Percentiles rank a stretch among this genome's conserved stretches.
Conservation (phyloP, 2,113 vertebrate species). For the Mustela nigripes region DNA sequence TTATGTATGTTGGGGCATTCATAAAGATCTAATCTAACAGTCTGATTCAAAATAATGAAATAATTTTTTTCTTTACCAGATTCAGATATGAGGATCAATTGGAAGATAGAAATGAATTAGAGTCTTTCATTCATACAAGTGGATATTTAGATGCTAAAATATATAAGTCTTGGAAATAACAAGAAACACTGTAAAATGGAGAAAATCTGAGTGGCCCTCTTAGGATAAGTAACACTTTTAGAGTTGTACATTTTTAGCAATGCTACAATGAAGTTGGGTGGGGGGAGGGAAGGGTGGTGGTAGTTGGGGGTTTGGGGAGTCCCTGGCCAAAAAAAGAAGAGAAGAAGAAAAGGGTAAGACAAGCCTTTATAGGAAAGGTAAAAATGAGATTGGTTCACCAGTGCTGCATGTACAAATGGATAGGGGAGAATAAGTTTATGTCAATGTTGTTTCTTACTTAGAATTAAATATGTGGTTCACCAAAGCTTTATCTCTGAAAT, state of each 20-base stretch:
- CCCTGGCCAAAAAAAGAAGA: not conserved
- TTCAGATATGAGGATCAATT: not conserved
- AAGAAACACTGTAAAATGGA: not conserved
- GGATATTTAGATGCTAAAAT: not conserved
- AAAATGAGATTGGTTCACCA: not conserved
- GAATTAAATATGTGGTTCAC: not conserved
- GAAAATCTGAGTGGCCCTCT: not conserved
- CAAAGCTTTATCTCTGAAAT: not conserved
- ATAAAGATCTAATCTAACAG: not conserved
- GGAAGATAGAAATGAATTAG: not conserved
- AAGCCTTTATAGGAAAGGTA: not conserved
- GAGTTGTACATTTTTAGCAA: not conserved
- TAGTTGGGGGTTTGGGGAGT: not conserved
- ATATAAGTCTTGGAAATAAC: not conserved
- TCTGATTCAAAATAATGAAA: not conserved
- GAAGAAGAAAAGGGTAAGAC: not conserved
- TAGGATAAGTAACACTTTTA: not conserved
- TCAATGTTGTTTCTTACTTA: not conserved
- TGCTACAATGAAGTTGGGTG: accelerated
- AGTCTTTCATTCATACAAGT: not conserved
- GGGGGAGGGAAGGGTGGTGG: accelerated
- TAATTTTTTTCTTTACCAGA: not conserved
- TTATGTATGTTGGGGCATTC: not conserved
- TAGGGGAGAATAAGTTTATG: not conserved
- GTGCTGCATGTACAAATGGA: not conserved